Evolutionary conservation across 2,797 vertebrate species (phyloP), one percentile per base, ranked within the genome.

Genomic region (Danio tinwini): DNA sequence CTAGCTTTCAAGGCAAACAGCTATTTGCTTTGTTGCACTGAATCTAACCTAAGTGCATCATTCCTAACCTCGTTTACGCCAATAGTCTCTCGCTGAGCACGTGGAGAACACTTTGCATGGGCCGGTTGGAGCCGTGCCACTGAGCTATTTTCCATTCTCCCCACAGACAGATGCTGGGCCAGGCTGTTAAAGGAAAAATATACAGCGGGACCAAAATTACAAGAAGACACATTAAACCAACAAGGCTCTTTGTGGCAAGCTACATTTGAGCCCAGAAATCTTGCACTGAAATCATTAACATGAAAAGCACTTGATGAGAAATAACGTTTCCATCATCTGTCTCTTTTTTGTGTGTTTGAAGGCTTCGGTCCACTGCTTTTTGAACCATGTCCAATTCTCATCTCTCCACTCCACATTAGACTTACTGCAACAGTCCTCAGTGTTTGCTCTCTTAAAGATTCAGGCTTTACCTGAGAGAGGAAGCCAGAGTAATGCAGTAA

Each of bases 81-180:
- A 78, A 86, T 64, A 61, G 19, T n/a, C 64, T 74, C 52, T 77
- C 62, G 10, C 68, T 62, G 79, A 80, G 69, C 81, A 85, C 21
- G 78, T 81, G 74, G 75, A 78, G 69, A 86, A 83, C 78, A 82
- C 79, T 86, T 81, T 81, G 80, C 82, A 56, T 49, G 37, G 78
- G 78, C 45, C 44, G 21, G 52, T 67, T 80, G 81, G 81, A 87
- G 52, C 10, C 49, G 29, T 3, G 69, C 82, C 85, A 84, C 45
- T 74, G 72, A 86, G 80, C 76, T 83, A 69, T 86, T 87, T 83
- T 88, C 86, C 85, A 85, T 81, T 65, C 73, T 62, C 63, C 75
- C 69, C 75, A 70, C 63, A 82, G 81, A 86, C 82, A 88, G 85
- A 84, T 87, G 87, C 81, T 81, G 72, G 70, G 81, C 81, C 82